These are phyloP conservation scores for Napeogenes inachia DNA, from an alignment of 2,888 invertebrate genomes.

Conservation along the genomic window DNA sequence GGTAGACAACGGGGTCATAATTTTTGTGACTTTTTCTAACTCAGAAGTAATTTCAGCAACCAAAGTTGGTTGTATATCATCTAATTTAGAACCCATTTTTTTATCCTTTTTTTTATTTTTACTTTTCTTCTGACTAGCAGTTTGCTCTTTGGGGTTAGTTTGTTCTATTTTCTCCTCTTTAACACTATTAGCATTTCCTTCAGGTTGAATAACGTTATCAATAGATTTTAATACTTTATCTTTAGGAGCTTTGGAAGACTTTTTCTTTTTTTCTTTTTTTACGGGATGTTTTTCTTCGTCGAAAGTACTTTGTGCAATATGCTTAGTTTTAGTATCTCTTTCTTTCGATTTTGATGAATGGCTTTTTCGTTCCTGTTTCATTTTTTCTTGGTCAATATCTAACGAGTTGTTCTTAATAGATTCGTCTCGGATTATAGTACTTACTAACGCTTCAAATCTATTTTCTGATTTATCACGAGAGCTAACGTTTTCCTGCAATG, in stretches of 20 bases:
- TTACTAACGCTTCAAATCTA: constrained; percentile 55
- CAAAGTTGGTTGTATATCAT: constrained; percentile 33
- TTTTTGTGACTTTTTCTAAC: constrained; percentile 33
- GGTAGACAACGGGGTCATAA: constrained; percentile 50
- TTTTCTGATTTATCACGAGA: constrained; percentile 56
- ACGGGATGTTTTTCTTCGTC: constrained; percentile 49
- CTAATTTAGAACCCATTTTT: constrained; percentile 34
- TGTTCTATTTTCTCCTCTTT: constrained; percentile 28
- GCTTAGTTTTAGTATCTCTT: constrained; percentile 40
- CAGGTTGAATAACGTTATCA: constrained; percentile 25
- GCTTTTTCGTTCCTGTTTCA: constrained; percentile 48
- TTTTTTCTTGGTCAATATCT: constrained; percentile 41
- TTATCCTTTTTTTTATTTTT: constrained; percentile 62
- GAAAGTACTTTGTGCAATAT: constrained; percentile 39
- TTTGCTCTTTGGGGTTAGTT: constrained; percentile 17
- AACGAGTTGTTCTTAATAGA: constrained; percentile 35
- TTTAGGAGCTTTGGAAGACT: constrained; percentile 41
- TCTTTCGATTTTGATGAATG: constrained; percentile 62
- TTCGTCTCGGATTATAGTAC: constrained; percentile 47
- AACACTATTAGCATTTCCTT: constrained; percentile 22
- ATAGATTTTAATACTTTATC: constrained; percentile 37
- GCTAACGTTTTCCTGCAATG: constrained; percentile 37
- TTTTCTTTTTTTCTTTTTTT: constrained; percentile 61
- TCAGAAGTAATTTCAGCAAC: constrained; percentile 37
- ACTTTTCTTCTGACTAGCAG: constrained; percentile 46